Evolutionary conservation across 2,888 invertebrate genomes (phyloP).

Genomic region (Mythimna lalbum): DNA sequence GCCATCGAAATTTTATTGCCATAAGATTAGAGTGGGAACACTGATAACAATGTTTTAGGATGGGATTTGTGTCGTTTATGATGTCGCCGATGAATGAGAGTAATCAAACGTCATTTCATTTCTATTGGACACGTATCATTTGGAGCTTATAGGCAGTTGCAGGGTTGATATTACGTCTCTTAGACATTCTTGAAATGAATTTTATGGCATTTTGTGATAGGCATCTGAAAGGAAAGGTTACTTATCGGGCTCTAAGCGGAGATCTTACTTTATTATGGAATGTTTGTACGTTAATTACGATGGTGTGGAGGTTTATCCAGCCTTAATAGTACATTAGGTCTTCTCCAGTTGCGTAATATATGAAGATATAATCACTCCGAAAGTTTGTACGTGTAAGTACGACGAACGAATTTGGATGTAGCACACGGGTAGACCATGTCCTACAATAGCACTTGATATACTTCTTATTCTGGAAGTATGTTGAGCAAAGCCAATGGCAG

Average conservation of each 20-base stretch:
- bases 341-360: slow-evolving; percentile 32
- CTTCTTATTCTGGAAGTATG: no score
- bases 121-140: slow-evolving; percentile 59
- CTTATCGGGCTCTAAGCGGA: slow-evolving; percentile 46
- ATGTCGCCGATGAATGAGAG: slow-evolving; percentile 79
- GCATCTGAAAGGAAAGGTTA: slow-evolving; percentile 29
- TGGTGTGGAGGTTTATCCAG: slow-evolving; percentile 9
- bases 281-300: slow-evolving; percentile 40
- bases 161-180: slow-evolving; percentile 46
- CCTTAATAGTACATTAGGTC: neutral
- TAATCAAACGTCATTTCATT: slow-evolving; percentile 69
- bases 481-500: no score
- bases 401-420: no score
- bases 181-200: slow-evolving; percentile 46
- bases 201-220: slow-evolving; percentile 44
- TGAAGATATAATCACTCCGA: neutral
- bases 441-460: no score
- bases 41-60: slow-evolving; percentile 89
- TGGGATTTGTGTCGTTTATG: slow-evolving; percentile 81
- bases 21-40: slow-evolving; percentile 88
- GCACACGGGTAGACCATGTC: no score
- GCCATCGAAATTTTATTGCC: slow-evolving; percentile 88
- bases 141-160: slow-evolving; percentile 42
- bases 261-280: slow-evolving; percentile 48
- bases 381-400: no score